These are phyloP conservation scores for Scaptomyza parva DNA, from an alignment of 2,888 invertebrate species.

Conservation along the genomic window DNA sequence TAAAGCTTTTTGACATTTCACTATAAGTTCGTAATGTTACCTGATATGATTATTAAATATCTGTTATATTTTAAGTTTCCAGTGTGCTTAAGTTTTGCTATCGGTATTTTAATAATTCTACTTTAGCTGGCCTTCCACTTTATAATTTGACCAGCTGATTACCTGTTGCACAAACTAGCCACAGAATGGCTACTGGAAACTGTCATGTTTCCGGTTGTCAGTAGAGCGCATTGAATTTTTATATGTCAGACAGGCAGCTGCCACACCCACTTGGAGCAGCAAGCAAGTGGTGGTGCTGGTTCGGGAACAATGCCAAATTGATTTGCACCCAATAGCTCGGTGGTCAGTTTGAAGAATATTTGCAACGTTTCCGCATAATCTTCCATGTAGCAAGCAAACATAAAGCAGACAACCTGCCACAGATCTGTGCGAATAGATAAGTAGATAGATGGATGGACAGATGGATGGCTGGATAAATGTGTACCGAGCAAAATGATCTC, in stretches of 20 bases:
- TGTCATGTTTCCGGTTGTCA: conserved; percentile 42
- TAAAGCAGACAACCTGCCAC: conserved; percentile 48
- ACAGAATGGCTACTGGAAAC: conserved; percentile 40
- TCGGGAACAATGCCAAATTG: conserved; percentile 38
- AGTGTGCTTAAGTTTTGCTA: no score
- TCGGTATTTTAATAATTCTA: neutral
- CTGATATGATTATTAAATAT: conserved; percentile 27
- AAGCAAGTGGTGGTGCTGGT: conserved; percentile 4
- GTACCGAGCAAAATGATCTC: conserved; percentile 59
- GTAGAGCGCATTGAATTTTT: conserved; percentile 18
- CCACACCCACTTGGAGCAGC: conserved; percentile 32
- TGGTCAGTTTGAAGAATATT: conserved; percentile 54
- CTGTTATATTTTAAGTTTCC: no score
- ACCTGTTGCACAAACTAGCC: conserved; percentile 62
- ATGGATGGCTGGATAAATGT: conserved; percentile 17
- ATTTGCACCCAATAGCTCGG: conserved; percentile 24
- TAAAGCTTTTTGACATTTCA: conserved; percentile 5
- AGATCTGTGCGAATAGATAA: conserved; percentile 21
- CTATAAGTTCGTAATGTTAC: conserved; percentile 20
- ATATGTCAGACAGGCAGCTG: conserved; percentile 10
- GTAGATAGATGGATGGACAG: conserved; percentile 13
- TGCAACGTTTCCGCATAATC: conserved; percentile 66
- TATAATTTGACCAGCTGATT: conserved; percentile 23
- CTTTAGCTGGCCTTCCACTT: conserved; percentile 60
- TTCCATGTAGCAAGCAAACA: conserved; percentile 46